These are phyloP conservation scores for Piliocolobus tephrosceles DNA, from an alignment of 2,113 vertebrate genomes.

Conservation along the genomic window DNA sequence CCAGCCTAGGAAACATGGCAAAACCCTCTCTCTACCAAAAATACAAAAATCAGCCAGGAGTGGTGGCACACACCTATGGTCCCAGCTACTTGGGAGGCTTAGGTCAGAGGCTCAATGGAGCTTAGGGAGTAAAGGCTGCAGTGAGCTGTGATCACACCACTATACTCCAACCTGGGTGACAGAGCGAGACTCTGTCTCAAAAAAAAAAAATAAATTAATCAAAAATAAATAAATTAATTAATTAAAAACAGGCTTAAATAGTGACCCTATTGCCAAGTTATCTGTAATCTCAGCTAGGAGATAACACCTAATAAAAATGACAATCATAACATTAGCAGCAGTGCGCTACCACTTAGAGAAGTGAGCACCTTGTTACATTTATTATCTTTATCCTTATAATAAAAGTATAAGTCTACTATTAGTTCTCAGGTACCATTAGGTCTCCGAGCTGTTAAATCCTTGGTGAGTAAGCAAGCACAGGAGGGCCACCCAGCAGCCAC, in stretches of 20 bases:
- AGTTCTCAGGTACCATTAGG: background rate
- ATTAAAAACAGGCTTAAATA: background rate
- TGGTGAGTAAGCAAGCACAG: background rate
- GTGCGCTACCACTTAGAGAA: background rate
- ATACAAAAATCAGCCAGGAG: no score
- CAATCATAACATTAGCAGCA: background rate
- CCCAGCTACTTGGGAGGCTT: no score
- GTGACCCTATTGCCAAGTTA: background rate
- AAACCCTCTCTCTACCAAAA: no score
- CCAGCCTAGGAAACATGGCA: no score
- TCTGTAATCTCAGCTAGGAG: background rate
- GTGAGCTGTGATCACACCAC: no score
- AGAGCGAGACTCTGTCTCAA: no score
- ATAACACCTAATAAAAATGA: background rate
- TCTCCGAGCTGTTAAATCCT: background rate
- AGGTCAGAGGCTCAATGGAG: no score
- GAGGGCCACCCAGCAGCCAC: background rate
- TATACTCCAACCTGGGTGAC: no score
- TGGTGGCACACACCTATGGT: no score
- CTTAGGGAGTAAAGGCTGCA: no score
- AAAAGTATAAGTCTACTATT: background rate
- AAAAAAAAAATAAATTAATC: no score
- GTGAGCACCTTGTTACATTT: background rate
- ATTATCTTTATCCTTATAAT: background rate
- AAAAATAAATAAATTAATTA: no score